phyloP scores from a whole-genome alignment of 2,888 invertebrate species.

The Yponomeuta malinellus region DNA sequence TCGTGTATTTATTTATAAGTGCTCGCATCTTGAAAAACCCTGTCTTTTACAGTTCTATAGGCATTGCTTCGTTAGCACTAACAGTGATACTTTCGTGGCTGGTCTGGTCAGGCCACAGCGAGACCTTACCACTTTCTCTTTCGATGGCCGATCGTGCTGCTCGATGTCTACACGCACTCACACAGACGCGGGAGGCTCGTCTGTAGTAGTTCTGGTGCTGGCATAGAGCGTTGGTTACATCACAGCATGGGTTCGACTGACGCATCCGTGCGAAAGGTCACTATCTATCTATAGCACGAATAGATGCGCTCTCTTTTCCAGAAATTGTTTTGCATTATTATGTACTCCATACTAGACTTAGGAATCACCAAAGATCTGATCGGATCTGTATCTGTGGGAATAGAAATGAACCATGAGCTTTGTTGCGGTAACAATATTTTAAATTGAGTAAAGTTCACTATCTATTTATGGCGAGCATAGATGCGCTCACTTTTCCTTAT shows the following conservation, averaged over 20 bases:
- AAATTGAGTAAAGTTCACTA: too few relatives aligned
- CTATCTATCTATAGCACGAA: slow-evolving; percentile 53
- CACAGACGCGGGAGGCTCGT: slow-evolving; percentile 22
- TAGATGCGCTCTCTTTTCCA: slow-evolving; percentile 56
- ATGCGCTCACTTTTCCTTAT: too few relatives aligned
- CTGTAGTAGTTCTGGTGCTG: slow-evolving; percentile 15
- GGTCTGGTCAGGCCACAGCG: slow-evolving; percentile 44
- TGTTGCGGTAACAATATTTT: too few relatives aligned
- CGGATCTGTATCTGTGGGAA: too few relatives aligned
- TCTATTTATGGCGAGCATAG: too few relatives aligned
- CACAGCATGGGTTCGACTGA: slow-evolving; percentile 48
- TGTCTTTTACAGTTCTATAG: slow-evolving; percentile 23
- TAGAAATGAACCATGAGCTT: too few relatives aligned
- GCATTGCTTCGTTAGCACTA: background rate
- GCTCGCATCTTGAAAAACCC: slow-evolving; percentile 23
- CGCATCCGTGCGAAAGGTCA: slow-evolving; percentile 70
- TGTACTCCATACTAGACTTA: background rate
- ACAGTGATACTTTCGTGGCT: background rate
- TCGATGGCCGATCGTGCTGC: slow-evolving; percentile 43
- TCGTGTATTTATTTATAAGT: too few relatives aligned
- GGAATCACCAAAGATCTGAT: too few relatives aligned
- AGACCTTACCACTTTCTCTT: slow-evolving; percentile 68
- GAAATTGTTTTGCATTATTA: slow-evolving; percentile 28
- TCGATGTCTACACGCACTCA: slow-evolving; percentile 32
- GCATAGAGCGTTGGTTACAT: slow-evolving; percentile 42